Conservation (phyloP, 23 tunicate genomes). For the Pegea sp. region DNA sequence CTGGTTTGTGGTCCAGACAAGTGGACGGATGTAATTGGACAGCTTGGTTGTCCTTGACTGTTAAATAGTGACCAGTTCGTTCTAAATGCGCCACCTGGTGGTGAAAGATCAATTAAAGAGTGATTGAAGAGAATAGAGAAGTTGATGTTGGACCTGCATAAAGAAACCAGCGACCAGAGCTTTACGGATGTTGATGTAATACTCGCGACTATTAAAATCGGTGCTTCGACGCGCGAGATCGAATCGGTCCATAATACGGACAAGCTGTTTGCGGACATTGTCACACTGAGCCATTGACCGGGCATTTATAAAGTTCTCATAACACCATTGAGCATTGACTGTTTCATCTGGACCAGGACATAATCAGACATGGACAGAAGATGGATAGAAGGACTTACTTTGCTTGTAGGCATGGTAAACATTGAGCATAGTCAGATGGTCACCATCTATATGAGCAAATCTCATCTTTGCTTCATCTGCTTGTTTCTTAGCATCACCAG, state of each 20-base stretch:
- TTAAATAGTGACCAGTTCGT: slow-evolving; percentile 86
- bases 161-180: slow-evolving; percentile 91
- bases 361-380: neutral
- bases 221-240: slow-evolving; percentile 82
- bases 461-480: slow-evolving; percentile 96
- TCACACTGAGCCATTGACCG: slow-evolving; percentile 92
- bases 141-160: slow-evolving; percentile 90
- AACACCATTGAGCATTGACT: slow-evolving; percentile 70
- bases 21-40: slow-evolving; percentile 98
- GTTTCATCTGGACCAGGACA: slow-evolving; percentile 11
- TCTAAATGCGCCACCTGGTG: slow-evolving; percentile 74
- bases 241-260: slow-evolving; percentile 93
- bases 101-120: neutral
- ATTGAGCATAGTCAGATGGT: slow-evolving; percentile 87
- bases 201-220: slow-evolving; percentile 81
- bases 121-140: too few relatives aligned
- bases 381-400: slow-evolving; percentile 11
- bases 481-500: slow-evolving; percentile 79
- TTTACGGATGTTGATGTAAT: slow-evolving; percentile 78
- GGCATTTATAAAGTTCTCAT: slow-evolving; percentile 86
- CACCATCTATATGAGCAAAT: slow-evolving; percentile 98
- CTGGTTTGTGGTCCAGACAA: slow-evolving; percentile 98
- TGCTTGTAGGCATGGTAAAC: slow-evolving; percentile 97
- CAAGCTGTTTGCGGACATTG: slow-evolving; percentile 89
- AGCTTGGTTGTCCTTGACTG: slow-evolving; percentile 92